These are phyloP conservation scores for Meriones psammophilus DNA, from an alignment of 2,797 vertebrate species.

Conservation along the genomic window DNA sequence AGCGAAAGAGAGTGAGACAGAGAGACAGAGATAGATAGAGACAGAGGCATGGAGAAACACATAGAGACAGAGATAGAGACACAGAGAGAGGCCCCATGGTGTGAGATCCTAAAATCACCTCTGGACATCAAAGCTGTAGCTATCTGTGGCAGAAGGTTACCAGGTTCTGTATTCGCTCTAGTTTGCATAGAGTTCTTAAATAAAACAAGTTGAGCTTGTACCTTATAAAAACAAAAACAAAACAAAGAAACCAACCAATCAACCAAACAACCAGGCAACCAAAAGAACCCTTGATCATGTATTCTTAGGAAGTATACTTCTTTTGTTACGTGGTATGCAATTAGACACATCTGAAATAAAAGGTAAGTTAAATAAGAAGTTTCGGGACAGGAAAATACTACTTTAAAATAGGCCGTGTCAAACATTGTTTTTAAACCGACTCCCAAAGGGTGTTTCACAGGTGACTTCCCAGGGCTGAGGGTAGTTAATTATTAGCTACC, in stretches of 20 bases:
- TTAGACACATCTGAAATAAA: constrained; percentile 86
- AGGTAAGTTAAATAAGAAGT: constrained; percentile 78
- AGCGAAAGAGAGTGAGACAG: too few relatives aligned
- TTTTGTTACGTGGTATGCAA: constrained; percentile 86
- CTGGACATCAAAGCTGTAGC: constrained; percentile 84
- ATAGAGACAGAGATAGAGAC: not conserved
- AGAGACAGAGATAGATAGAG: too few relatives aligned
- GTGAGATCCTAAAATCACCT: constrained; percentile 82
- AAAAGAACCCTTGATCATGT: constrained; percentile 81
- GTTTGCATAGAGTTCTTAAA: constrained; percentile 81
- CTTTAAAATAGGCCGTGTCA: constrained; percentile 85
- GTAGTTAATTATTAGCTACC: constrained; percentile 83
- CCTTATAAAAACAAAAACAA: constrained; percentile 56
- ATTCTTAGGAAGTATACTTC: constrained; percentile 84
- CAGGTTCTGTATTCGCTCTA: constrained; percentile 80
- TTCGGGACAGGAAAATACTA: constrained; percentile 77
- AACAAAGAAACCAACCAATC: constrained; percentile 9
- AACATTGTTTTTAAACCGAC: constrained; percentile 82
- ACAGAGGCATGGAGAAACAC: not conserved
- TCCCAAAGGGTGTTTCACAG: constrained; percentile 83
- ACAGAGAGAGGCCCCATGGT: constrained; percentile 81
- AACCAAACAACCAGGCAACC: not conserved
- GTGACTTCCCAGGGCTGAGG: constrained; percentile 74
- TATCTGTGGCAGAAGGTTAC: constrained; percentile 80
- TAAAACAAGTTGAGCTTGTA: constrained; percentile 85